Percentiles rank a stretch among this genome's conserved stretches.
Conservation (phyloP, 2,113 vertebrate genomes). For the Poecile atricapillus region DNA sequence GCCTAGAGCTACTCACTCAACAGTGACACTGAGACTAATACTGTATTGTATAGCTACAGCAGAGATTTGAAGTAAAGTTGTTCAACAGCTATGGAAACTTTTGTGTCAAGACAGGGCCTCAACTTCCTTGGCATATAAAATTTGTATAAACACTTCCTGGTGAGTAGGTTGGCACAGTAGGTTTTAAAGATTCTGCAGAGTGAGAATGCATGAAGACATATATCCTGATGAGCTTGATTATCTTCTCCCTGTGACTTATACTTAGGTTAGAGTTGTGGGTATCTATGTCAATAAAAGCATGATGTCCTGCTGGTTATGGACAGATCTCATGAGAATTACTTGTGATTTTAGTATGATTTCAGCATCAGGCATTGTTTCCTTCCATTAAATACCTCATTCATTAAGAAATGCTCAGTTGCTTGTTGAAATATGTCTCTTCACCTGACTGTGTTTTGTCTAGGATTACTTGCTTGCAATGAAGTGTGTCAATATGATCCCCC, state of each 20-base stretch:
- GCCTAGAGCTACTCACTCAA: not conserved
- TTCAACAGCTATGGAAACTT: conserved; percentile 1
- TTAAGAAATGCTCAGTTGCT: not conserved
- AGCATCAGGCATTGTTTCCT: not conserved
- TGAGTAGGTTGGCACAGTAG: not conserved
- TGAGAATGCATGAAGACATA: not conserved
- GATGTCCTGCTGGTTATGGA: not conserved
- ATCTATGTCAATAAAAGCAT: not conserved
- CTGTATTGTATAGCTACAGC: not conserved
- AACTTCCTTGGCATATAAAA: not conserved
- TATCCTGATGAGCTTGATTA: not conserved
- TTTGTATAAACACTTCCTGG: not conserved
- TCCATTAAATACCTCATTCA: not conserved
- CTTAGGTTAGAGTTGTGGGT: not conserved
- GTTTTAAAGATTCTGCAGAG: not conserved
- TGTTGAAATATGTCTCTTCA: not conserved
- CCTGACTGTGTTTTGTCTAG: not conserved
- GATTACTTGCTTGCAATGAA: not conserved
- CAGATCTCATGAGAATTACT: not conserved
- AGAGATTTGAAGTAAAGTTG: not conserved
- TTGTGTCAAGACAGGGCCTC: not conserved
- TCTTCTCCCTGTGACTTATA: not conserved
- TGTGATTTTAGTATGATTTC: not conserved
- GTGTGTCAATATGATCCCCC: not conserved
- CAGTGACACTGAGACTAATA: not conserved